Evolutionary conservation across 2,113 vertebrate species (phyloP).

Genomic region (Pygathrix nemaeus): DNA sequence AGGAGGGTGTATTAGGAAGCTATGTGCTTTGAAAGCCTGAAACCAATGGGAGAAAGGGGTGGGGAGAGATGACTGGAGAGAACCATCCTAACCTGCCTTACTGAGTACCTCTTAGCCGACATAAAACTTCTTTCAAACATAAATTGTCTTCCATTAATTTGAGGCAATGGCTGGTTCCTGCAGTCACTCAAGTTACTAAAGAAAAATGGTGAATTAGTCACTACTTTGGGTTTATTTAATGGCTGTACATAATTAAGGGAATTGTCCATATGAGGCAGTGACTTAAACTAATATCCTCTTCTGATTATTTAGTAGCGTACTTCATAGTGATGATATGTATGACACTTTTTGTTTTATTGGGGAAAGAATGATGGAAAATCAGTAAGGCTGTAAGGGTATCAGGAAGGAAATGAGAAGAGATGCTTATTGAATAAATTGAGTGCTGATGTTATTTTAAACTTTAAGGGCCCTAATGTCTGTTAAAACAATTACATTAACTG

Average conservation of each 20-base stretch:
- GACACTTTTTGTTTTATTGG: neutral
- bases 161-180: neutral
- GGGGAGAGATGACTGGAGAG: neutral
- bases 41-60: neutral
- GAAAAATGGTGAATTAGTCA: conserved; percentile 17
- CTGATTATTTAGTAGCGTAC: neutral
- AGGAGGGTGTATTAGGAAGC: neutral
- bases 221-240: neutral
- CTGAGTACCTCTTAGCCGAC: neutral
- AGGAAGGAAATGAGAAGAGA: neutral
- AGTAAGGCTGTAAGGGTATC: neutral
- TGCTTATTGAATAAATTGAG: conserved; percentile 38
- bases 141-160: neutral
- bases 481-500: neutral
- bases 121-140: neutral
- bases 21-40: neutral
- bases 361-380: neutral
- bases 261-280: neutral
- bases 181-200: neutral
- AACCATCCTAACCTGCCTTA: neutral
- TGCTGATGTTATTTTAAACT: conserved; percentile 19
- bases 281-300: neutral
- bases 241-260: neutral
- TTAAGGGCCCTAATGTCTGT: neutral
- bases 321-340: neutral